Percentiles rank a stretch among this genome's conserved stretches.
Evolutionary conservation across 2,797 vertebrate species (phyloP).

Genomic region (Oreochromis mossambicus): DNA sequence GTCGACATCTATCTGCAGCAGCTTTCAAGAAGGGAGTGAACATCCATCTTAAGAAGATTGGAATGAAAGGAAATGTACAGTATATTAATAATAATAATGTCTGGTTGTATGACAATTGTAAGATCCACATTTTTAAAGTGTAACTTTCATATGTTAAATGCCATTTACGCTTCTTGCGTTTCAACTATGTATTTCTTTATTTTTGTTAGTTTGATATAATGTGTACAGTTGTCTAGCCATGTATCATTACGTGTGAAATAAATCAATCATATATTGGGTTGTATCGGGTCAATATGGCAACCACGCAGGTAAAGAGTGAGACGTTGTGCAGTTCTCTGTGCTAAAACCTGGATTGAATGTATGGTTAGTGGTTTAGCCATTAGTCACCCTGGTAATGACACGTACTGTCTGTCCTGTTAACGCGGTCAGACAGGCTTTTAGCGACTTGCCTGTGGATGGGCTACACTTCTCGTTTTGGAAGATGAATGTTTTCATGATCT

Average conservation of each 20-base stretch:
- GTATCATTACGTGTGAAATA: constrained; percentile 81
- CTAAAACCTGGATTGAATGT: constrained; percentile 56
- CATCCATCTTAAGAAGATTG: constrained; percentile 68
- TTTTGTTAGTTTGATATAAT: constrained; percentile 82
- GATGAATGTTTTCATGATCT: constrained; percentile 43
- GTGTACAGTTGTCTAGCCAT: constrained; percentile 82
- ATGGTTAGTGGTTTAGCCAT: constrained; percentile 60
- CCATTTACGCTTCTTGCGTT: constrained; percentile 78
- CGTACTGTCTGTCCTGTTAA: constrained; percentile 53
- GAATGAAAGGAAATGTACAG: constrained; percentile 77
- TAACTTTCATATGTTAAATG: constrained; percentile 81
- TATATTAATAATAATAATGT: constrained; percentile 80
- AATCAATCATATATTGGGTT: constrained; percentile 78
- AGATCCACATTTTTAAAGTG: constrained; percentile 79
- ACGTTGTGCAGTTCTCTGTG: constrained; percentile 44
- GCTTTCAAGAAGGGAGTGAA: constrained; percentile 67
- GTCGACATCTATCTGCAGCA: constrained; percentile 59
- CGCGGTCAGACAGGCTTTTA: constrained; percentile 48
- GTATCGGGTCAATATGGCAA: constrained; percentile 69
- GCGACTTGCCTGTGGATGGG: constrained; percentile 37
- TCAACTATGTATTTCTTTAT: constrained; percentile 78
- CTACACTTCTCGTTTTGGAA: constrained; percentile 27
- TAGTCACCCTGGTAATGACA: constrained; percentile 63
- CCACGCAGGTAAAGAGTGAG: constrained; percentile 46
- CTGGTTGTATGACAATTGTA: constrained; percentile 80